phyloP scores from a whole-genome alignment of 1,140 invertebrate species.

The Oreohelix idahoensis region DNA sequence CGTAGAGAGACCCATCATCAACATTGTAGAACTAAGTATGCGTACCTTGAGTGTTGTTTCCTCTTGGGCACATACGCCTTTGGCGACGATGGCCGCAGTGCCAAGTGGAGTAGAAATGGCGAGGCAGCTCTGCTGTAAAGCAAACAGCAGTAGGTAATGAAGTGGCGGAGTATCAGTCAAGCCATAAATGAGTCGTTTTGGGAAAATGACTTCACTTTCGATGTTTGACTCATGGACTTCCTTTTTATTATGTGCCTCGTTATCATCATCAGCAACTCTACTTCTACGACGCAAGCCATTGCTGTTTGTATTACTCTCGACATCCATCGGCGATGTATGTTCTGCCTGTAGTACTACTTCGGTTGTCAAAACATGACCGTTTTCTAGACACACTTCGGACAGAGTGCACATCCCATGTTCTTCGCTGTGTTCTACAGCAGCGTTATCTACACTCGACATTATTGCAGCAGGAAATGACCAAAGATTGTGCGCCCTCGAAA shows the following conservation, averaged over 20 bases:
- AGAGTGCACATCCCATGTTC: too few species aligned
- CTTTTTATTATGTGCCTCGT: not conserved
- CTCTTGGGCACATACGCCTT: constrained; percentile 47
- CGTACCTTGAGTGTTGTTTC: constrained; percentile 47
- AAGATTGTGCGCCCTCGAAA: too few species aligned
- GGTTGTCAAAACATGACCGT: too few species aligned
- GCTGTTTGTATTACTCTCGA: not conserved
- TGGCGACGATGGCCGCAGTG: constrained; percentile 44
- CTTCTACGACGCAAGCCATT: not conserved
- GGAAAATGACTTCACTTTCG: not conserved
- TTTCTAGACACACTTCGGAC: too few species aligned
- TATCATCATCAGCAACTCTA: not conserved
- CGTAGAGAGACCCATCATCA: constrained; percentile 55
- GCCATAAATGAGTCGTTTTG: constrained; percentile 10
- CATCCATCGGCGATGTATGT: too few species aligned
- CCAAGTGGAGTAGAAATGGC: constrained; percentile 45
- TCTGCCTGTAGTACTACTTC: too few species aligned
- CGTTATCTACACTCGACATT: too few species aligned
- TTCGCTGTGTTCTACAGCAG: too few species aligned
- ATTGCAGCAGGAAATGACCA: too few species aligned
- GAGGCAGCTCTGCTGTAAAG: constrained; percentile 46
- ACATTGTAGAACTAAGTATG: constrained; percentile 51
- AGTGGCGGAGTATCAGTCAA: constrained; percentile 25
- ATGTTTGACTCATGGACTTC: not conserved
- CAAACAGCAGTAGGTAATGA: constrained; percentile 30